Evolutionary conservation across 2,888 invertebrate genomes (phyloP).

Genomic region (Lamproptera curius): DNA sequence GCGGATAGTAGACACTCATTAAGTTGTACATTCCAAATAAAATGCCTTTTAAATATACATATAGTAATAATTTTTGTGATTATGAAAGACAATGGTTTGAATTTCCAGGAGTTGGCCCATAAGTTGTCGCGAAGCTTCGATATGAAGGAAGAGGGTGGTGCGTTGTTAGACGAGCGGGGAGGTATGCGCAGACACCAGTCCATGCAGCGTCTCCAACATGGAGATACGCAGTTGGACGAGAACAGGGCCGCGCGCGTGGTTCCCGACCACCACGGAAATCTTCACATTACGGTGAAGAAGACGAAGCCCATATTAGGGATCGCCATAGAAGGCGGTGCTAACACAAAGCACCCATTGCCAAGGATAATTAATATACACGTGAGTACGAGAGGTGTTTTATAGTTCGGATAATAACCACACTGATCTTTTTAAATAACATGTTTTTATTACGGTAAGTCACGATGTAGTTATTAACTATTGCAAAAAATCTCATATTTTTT

Average conservation of each 20-base stretch:
- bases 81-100: background rate
- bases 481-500: too few species aligned
- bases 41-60: too few species aligned
- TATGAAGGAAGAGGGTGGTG: constrained; percentile 90
- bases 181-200: constrained; percentile 86
- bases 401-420: too few species aligned
- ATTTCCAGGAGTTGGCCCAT: constrained; percentile 89
- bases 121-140: constrained; percentile 92
- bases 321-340: constrained; percentile 97
- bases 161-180: constrained; percentile 81
- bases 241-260: constrained; percentile 81
- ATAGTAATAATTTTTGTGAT: too few species aligned
- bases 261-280: constrained; percentile 91
- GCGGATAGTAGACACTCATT: constrained; percentile 12
- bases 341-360: constrained; percentile 96
- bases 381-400: too few species aligned
- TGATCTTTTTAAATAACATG: too few species aligned
- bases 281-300: constrained; percentile 93
- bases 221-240: constrained; percentile 71
- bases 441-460: too few species aligned
- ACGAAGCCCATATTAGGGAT: constrained; percentile 96
- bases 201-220: constrained; percentile 85
- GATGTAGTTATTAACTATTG: too few species aligned
- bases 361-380: constrained; percentile 98
- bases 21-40: too few species aligned